Evolutionary conservation across 2,797 vertebrate species (phyloP), one percentile per base, ranked within the genome.

Genomic region (Distichodus sexfasciatus): DNA sequence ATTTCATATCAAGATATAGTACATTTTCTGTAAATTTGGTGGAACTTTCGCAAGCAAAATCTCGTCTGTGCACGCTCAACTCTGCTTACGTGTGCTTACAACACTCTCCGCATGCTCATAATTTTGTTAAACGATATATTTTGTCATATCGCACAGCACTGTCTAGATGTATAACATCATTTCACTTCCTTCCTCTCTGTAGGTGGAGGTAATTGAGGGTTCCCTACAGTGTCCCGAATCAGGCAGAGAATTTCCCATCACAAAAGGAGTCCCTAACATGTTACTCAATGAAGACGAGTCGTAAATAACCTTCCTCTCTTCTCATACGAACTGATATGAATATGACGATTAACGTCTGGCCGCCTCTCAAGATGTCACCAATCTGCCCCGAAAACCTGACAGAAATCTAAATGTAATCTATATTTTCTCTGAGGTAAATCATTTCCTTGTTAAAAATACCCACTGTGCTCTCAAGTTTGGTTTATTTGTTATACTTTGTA

Each of bases 121-220:
- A n/a, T n/a, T n/a, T n/a, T n/a, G n/a, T n/a, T n/a, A n/a, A n/a
- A n/a, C n/a, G n/a, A n/a, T n/a, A n/a, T n/a, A n/a, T n/a, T n/a
- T n/a, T n/a, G n/a, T n/a, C n/a, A n/a, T n/a, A n/a, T n/a, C n/a
- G n/a, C n/a, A n/a, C n/a, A n/a, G n/a, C n/a, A n/a, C n/a, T n/a
- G n/a, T n/a, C n/a, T n/a, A n/a, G n/a, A n/a, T n/a, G n/a, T n/a
- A n/a, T n/a, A n/a, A n/a, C n/a, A n/a, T n/a, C 29, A 7, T 17
- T 11, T n/a, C 12, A 5, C 3, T 26, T n/a, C 46, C 43, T 19
- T 38, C 14, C 43, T 19, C 69, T 26, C 55, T 1, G 9, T 79
- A 96, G 94, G 92, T 97, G 78, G 94, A 96, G 74, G 94, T 97
- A 71, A 69, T 95, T 0, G 95, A 97, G 77, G 95, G 95, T n/a